A percentile compares a stretch with the other conserved stretches of the same genome.
Conservation (phyloP, 2,888 invertebrate species). For the Tachina fera region DNA sequence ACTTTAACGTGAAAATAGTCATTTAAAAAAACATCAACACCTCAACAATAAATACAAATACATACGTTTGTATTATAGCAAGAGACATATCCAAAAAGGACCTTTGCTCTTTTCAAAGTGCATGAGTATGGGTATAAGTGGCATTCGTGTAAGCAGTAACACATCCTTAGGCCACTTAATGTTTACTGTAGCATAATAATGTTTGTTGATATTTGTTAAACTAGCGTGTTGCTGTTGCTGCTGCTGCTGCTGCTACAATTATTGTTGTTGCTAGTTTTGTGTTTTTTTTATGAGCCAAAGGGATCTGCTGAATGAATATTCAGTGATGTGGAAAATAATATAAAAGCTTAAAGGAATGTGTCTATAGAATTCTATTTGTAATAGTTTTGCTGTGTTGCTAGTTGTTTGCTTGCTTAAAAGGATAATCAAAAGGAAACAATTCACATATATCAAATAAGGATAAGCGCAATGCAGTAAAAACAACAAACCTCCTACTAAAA, state of each 20-base stretch:
- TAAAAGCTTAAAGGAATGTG: slow-evolving; percentile 63
- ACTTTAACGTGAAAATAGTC: slow-evolving; percentile 65
- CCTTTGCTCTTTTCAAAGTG: background rate
- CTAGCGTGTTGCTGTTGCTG: slow-evolving; percentile 57
- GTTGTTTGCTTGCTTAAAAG: slow-evolving; percentile 62
- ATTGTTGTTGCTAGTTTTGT: slow-evolving; percentile 10
- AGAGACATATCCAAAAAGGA: slow-evolving; percentile 12
- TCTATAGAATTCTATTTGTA: slow-evolving; percentile 20
- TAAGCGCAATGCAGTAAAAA: slow-evolving; percentile 83
- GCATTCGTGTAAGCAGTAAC: slow-evolving; percentile 21
- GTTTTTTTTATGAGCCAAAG: slow-evolving; percentile 45
- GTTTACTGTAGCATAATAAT: slow-evolving; percentile 60
- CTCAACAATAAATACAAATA: slow-evolving; percentile 58
- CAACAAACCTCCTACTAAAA: slow-evolving; percentile 79
- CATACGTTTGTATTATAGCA: background rate
- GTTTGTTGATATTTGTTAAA: slow-evolving; percentile 68
- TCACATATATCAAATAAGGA: slow-evolving; percentile 83
- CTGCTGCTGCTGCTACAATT: background rate
- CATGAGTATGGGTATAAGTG: background rate
- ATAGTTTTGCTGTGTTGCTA: slow-evolving; percentile 20
- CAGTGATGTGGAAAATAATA: slow-evolving; percentile 71
- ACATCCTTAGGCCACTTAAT: slow-evolving; percentile 68
- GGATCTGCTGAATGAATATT: slow-evolving; percentile 63
- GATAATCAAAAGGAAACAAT: slow-evolving; percentile 76
- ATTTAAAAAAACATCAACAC: slow-evolving; percentile 69